These are phyloP conservation scores for Drosophila carrolli DNA, from an alignment of 1,140 invertebrate species.

Conservation along the genomic window DNA sequence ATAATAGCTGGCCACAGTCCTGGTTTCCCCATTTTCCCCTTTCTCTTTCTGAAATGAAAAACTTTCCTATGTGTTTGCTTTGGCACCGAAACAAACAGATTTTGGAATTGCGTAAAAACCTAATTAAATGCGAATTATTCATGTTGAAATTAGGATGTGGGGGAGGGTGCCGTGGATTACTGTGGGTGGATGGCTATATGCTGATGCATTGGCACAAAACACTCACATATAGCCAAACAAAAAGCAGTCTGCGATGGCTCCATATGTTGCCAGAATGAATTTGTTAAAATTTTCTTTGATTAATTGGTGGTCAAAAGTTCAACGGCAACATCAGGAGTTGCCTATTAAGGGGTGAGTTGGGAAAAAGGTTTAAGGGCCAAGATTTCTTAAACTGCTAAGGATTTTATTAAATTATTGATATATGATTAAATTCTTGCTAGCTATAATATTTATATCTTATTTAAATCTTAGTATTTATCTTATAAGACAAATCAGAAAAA, in stretches of 20 bases:
- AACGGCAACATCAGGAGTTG: conserved; percentile 56
- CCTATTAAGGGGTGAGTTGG: conserved; percentile 12
- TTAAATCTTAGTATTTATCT: too few relatives aligned
- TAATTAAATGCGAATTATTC: conserved; percentile 82
- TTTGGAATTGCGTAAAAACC: conserved; percentile 75
- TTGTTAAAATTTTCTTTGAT: conserved; percentile 78
- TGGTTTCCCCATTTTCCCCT: conserved; percentile 1
- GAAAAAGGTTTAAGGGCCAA: not conserved
- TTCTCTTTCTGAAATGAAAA: not conserved
- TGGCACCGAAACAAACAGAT: conserved; percentile 53
- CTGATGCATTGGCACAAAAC: conserved; percentile 35
- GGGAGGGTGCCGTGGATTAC: not conserved
- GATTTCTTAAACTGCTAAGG: not conserved
- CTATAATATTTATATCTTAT: too few relatives aligned
- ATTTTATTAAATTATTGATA: too few relatives aligned
- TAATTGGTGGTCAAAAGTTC: conserved; percentile 83
- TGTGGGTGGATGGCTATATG: conserved; percentile 9
- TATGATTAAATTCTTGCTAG: too few relatives aligned
- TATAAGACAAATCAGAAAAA: too few relatives aligned
- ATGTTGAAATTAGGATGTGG: conserved; percentile 54
- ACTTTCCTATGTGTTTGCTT: conserved; percentile 10
- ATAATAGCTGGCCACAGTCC: conserved; percentile 65
- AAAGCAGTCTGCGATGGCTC: conserved; percentile 64
- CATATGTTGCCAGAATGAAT: conserved; percentile 80
- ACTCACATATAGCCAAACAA: conserved; percentile 53